A percentile compares a stretch with the other conserved stretches of the same genome.
These are phyloP conservation scores for Coluber constrictor DNA, from an alignment of 2,797 vertebrate species.

Conservation along the genomic window DNA sequence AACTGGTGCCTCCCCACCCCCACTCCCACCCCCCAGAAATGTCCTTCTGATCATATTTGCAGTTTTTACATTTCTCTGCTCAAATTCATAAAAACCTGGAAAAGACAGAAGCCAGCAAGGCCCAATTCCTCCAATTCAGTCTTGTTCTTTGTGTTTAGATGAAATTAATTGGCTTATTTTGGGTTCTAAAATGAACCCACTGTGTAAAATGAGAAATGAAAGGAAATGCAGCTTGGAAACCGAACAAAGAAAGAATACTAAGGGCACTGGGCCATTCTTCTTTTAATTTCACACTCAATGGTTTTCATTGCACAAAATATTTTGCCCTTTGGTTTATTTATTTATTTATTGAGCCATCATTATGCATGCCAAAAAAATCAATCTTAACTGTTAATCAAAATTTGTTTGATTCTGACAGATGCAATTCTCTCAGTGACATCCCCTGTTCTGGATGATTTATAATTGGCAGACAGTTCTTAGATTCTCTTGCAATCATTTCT, in stretches of 20 bases:
- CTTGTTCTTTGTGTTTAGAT: neutral
- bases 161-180: neutral
- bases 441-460: neutral
- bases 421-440: neutral
- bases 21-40: neutral
- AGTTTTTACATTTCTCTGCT: neutral
- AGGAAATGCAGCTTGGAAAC: neutral
- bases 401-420: constrained; percentile 27
- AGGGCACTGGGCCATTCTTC: constrained; percentile 31
- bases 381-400: constrained; percentile 41
- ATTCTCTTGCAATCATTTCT: constrained; percentile 24
- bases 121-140: neutral
- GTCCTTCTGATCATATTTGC: neutral
- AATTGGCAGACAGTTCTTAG: neutral
- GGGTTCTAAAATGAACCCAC: neutral
- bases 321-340: constrained; percentile 24
- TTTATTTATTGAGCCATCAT: neutral
- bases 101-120: neutral
- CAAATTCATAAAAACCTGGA: neutral
- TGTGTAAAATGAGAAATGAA: neutral
- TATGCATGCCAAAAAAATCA: constrained; percentile 35
- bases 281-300: constrained; percentile 41
- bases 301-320: constrained; percentile 42
- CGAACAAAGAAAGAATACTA: constrained; percentile 14
- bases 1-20: neutral